Evolutionary conservation across 2,888 invertebrate species (phyloP), one percentile per base, ranked within the genome.

Genomic region (Schizotus pectinicornis): DNA sequence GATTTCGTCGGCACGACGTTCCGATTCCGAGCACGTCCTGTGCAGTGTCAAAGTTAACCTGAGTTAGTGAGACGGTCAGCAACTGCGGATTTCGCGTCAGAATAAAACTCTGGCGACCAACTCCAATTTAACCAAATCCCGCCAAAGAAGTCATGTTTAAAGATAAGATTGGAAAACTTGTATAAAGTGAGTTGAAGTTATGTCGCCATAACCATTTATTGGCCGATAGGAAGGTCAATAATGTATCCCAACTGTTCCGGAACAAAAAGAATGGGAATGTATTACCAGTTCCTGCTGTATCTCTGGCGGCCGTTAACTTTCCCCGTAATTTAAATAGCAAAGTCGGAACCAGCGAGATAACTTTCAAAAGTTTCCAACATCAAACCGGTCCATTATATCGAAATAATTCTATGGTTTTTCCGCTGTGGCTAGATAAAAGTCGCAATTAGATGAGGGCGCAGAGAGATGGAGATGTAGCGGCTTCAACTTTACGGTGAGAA

Each of bases 151-250:
- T 77, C 78, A 78, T 79, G 77, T 79, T 78, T 77, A 79, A 75
- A 80, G 81, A 81, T 81, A 80, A 81, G 81, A 81, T 81, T 81
- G 81, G 81, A 81, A 81, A 81, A 81, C 80, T 81, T 81, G 81
- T 79, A 79, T 76, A 78, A 81, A 79, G 79, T 77, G 68, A 68
- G 67, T 73, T 73, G 71, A 72, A 74, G 70, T 74, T 73, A 74
- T 74, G 71, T 68, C 49, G 67, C 74, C 59, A 74, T 76, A 74
- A 74, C 74, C 75, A 65, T 74, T 75, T 74, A 74, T 74, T 74
- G 74, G 71, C 65, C 73, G 69, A 73, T 74, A 66, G 72, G 69
- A 69, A 69, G 68, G 73, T 73, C 76, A 75, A 73, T 76, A 75
- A 73, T 72, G 73, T 71, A 52, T 45, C 58, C 41, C 51, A 52